Evolutionary conservation across 2,113 vertebrate species (phyloP).

Genomic region (human): GRCh38 chr6:51545501-51546000

Average conservation of each 20-base stretch:
- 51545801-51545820: slow-evolving; percentile 76
- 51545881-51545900: slow-evolving; percentile 61
- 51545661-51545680: slow-evolving; percentile 70
- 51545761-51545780: slow-evolving; percentile 63
- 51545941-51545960: slow-evolving; percentile 43
- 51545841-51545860: slow-evolving; percentile 77
- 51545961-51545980: slow-evolving; percentile 43
- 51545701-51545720: slow-evolving; percentile 63
- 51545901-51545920: slow-evolving; percentile 58
- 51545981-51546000: slow-evolving; percentile 9
- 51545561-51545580: background rate
- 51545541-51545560: background rate
- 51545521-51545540: background rate
- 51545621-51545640: slow-evolving; percentile 73
- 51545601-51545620: slow-evolving; percentile 70
- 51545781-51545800: slow-evolving; percentile 71
- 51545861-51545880: slow-evolving; percentile 66
- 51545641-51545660: slow-evolving; percentile 68
- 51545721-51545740: slow-evolving; percentile 60
- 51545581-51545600: slow-evolving; percentile 32
- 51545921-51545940: slow-evolving; percentile 64
- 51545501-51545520: background rate
- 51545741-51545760: slow-evolving; percentile 78
- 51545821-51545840: slow-evolving; percentile 81
- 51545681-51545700: slow-evolving; percentile 46